Percentiles rank a stretch among this genome's conserved stretches.
These are phyloP conservation scores for Cynopterus sphinx DNA, from an alignment of 2,797 vertebrate genomes.

Conservation along the genomic window DNA sequence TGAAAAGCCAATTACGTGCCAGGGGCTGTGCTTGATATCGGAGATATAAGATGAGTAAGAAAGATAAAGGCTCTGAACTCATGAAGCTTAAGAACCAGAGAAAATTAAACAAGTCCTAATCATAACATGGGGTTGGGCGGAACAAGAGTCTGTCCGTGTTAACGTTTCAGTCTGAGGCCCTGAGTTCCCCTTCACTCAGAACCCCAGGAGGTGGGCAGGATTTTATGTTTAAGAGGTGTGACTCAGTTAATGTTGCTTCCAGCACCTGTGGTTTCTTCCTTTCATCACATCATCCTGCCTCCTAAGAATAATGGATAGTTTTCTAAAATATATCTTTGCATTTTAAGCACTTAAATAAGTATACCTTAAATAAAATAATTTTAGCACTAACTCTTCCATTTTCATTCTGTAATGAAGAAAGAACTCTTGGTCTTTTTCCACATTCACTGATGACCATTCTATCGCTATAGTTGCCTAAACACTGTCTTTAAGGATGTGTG, in stretches of 20 bases:
- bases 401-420: not conserved
- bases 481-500: not conserved
- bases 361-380: not conserved
- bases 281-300: no score
- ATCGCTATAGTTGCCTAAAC: not conserved
- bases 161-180: not conserved
- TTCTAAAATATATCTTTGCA: not conserved
- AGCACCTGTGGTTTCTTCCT: not conserved
- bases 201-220: not conserved
- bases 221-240: not conserved
- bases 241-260: not conserved
- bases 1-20: not conserved
- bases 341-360: not conserved
- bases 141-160: rapidly evolving
- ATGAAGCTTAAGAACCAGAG: slow-evolving; percentile 9
- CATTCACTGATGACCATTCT: not conserved
- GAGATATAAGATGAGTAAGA: not conserved
- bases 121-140: no score
- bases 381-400: not conserved
- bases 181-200: not conserved
- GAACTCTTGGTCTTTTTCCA: not conserved
- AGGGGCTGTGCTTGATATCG: not conserved
- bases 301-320: not conserved
- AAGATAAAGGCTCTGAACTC: not conserved
- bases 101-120: not conserved